Evolutionary conservation across 2,888 invertebrate species (phyloP).

Genomic region (Phortica okadai): DNA sequence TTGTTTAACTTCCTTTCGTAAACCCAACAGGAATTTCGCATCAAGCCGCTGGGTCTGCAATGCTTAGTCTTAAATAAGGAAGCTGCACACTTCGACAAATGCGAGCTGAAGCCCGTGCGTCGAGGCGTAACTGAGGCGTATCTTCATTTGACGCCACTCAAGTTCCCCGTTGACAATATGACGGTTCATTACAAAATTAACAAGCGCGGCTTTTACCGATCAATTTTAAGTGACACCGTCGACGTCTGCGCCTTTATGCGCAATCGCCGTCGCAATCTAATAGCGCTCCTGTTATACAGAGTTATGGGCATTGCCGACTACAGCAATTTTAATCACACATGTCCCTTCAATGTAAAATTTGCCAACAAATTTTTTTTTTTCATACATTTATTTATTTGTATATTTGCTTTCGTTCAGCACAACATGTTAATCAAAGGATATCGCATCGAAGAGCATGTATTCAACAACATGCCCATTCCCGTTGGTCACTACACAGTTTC

Average conservation of each 20-base stretch:
- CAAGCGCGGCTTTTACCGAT: neutral
- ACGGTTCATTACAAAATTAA: neutral
- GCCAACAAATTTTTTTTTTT: neutral
- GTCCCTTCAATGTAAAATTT: constrained; percentile 41
- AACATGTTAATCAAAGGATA: neutral
- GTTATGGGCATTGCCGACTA: constrained; percentile 32
- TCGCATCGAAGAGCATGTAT: neutral
- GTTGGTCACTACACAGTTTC: neutral
- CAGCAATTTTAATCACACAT: constrained; percentile 44
- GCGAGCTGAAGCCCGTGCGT: neutral
- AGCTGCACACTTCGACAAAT: too few relatives aligned
- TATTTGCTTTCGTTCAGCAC: neutral
- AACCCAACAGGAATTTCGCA: too few relatives aligned
- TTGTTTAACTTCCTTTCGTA: too few relatives aligned
- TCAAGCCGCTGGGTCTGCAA: too few relatives aligned
- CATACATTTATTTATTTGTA: neutral
- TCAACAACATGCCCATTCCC: neutral
- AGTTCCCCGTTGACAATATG: neutral
- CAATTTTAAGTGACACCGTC: neutral
- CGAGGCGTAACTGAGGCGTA: neutral
- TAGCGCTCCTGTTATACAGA: constrained; percentile 36
- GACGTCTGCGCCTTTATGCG: constrained; percentile 42
- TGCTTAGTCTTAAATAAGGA: too few relatives aligned
- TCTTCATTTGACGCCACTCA: neutral
- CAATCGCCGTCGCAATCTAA: constrained; percentile 38